Evolutionary conservation across 1,140 invertebrate species (phyloP).

Genomic region (Oryzaephilus surinamensis): DNA sequence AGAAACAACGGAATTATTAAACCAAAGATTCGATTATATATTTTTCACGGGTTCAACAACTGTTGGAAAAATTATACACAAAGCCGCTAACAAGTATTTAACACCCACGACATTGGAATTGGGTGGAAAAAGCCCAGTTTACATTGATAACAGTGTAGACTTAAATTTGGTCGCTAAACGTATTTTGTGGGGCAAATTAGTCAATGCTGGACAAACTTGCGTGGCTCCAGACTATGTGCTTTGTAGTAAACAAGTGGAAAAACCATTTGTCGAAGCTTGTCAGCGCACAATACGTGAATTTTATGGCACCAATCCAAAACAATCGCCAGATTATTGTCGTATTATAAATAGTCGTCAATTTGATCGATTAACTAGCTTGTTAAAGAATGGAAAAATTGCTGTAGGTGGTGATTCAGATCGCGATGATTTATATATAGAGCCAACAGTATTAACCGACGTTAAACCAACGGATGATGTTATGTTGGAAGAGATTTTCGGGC

Average conservation of each 20-base stretch:
- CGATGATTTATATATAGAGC: slow-evolving; percentile 67
- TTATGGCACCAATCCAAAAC: slow-evolving; percentile 71
- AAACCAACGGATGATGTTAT: slow-evolving; percentile 61
- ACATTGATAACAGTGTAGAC: slow-evolving; percentile 69
- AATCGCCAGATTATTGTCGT: slow-evolving; percentile 70
- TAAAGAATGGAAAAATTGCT: slow-evolving; percentile 57
- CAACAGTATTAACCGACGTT: slow-evolving; percentile 69
- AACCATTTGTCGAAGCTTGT: slow-evolving; percentile 53
- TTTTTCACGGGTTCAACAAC: slow-evolving; percentile 88
- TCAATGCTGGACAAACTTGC: slow-evolving; percentile 94
- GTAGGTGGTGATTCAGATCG: slow-evolving; percentile 68
- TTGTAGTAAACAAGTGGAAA: slow-evolving; percentile 65
- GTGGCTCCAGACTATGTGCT: slow-evolving; percentile 95
- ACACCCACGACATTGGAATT: slow-evolving; percentile 92
- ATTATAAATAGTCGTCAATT: slow-evolving; percentile 82
- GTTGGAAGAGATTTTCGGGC: slow-evolving; percentile 93
- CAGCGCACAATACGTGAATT: slow-evolving; percentile 65
- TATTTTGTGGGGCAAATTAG: slow-evolving; percentile 89
- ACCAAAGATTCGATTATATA: slow-evolving; percentile 91
- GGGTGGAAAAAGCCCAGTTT: slow-evolving; percentile 89
- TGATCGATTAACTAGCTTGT: slow-evolving; percentile 29
- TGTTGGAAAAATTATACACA: slow-evolving; percentile 79
- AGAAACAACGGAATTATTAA: slow-evolving; percentile 77
- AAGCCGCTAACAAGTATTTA: slow-evolving; percentile 80
- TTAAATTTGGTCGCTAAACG: slow-evolving; percentile 60